Percentiles rank a stretch among this genome's conserved stretches.
These are phyloP conservation scores for Zalophus californianus DNA, from an alignment of 2,797 vertebrate genomes.

Conservation along the genomic window DNA sequence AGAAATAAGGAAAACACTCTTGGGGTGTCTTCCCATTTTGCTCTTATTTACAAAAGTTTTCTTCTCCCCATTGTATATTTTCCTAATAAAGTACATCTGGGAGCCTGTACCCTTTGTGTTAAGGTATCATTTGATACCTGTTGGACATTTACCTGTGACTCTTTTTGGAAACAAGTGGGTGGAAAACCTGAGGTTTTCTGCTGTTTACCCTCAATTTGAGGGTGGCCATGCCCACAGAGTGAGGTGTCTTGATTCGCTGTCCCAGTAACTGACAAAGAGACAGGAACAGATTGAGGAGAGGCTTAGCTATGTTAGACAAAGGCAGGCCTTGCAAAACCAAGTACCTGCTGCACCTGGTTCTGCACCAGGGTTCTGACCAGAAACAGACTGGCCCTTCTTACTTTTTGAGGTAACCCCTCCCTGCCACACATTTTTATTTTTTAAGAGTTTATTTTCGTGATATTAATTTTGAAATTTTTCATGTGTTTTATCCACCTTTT, in stretches of 20 bases:
- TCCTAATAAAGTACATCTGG: neutral
- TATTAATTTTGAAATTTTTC: conserved; percentile 14
- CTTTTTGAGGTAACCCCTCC: neutral
- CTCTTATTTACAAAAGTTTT: neutral
- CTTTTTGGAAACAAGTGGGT: neutral
- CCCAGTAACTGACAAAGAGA: neutral
- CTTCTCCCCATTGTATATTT: neutral
- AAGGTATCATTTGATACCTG: neutral
- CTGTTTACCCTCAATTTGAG: neutral
- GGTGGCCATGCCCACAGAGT: neutral
- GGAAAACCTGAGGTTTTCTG: conserved; percentile 12
- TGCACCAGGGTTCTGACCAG: neutral
- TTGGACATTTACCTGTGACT: neutral
- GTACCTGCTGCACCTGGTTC: too few relatives aligned
- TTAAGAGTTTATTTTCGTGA: conserved; percentile 30
- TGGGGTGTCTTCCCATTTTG: neutral
- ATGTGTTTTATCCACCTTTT: neutral
- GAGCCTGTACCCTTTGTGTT: neutral
- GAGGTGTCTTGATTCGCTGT: neutral
- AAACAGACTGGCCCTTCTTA: neutral
- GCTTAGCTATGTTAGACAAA: neutral
- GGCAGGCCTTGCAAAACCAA: neutral
- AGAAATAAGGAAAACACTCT: neutral
- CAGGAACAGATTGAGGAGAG: neutral
- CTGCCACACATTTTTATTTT: neutral